Evolutionary conservation across 2,797 vertebrate genomes (phyloP), one percentile per base, ranked within the genome.

Genomic region (Tympanoctomys barrerae): DNA sequence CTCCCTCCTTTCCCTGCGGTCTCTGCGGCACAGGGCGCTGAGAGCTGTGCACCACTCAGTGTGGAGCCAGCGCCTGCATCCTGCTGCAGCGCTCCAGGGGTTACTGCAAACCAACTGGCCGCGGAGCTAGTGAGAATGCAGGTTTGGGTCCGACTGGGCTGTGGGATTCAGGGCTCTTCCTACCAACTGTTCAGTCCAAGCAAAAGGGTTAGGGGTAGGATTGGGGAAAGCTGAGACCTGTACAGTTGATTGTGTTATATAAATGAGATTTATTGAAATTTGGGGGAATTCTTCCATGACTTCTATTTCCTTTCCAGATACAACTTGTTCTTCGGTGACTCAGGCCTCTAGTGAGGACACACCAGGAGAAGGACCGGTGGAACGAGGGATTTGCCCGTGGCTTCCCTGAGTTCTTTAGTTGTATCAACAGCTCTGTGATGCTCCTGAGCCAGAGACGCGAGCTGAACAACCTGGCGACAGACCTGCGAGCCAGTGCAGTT

Each of bases 271-370:
- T 75, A 59, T 24, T 92, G 52, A 90, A 78, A 42, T 42, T 85
- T 78, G 68, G 14, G 36, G 54, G 33, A 90, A 91, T 89, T 77
- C 77, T 87, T 64, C 77, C 70, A 89, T 87, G 57, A 42, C 80
- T 70, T 87, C 22, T 66, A n/a, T 84, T 75, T 92, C 54, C 36
- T 90, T 89, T 86, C 31, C 33, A 64, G 49, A 66, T 11, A 31
- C 46, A 77, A 82, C 59, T 61, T 75, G 71, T 6, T 28, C 26
- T 46, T 31, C 1, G 31, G n/a, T 22, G 36, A 42, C 71, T 24
- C 4, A 54, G 36, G 78, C 39, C 33, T 7, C 39, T 36, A 14
- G 5, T 26, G 1, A 36, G 16, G 21, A 19, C 24, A 28, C 22
- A 21, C 21, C 13, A 7, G 18, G 36, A 28, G 24, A 24, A 9